These are phyloP conservation scores for Limnephilus lunatus DNA, from an alignment of 2,888 invertebrate genomes.

Conservation along the genomic window DNA sequence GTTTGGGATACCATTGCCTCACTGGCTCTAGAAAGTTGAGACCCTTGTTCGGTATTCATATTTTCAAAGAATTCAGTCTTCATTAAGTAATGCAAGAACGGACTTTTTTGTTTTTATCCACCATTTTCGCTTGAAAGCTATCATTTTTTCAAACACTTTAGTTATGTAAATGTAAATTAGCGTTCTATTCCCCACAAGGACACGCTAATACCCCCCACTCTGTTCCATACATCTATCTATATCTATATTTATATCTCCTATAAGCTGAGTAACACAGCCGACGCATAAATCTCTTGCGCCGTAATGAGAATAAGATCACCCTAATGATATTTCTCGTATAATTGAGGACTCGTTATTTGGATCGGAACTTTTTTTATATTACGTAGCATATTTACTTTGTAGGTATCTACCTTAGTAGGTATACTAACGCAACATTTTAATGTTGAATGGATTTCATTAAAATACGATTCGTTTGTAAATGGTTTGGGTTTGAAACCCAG, in stretches of 20 bases:
- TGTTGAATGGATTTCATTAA: background rate
- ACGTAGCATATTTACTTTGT: constrained; percentile 34
- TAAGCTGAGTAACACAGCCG: constrained; percentile 11
- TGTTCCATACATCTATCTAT: constrained; percentile 27
- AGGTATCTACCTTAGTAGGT: background rate
- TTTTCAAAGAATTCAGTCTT: too few species aligned
- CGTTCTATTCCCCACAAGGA: constrained; percentile 57
- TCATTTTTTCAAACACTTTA: background rate
- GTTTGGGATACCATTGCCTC: too few species aligned
- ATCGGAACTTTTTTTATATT: background rate
- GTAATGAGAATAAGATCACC: constrained; percentile 63
- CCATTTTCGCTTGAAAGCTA: too few species aligned
- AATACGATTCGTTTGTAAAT: too few species aligned
- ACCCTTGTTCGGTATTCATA: too few species aligned
- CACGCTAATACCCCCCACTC: constrained; percentile 53
- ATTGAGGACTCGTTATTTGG: constrained; percentile 36
- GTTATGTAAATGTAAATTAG: constrained; percentile 61
- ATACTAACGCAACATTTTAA: background rate
- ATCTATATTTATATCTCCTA: constrained; percentile 13
- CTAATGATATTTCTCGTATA: constrained; percentile 60
- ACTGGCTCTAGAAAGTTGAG: too few species aligned
- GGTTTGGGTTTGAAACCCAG: too few species aligned
- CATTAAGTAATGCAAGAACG: too few species aligned
- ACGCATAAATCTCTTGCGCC: constrained; percentile 52
- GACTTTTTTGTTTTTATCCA: too few species aligned